Conservation (phyloP, 1,140 invertebrate genomes). For the Drosophila cardini region DNA sequence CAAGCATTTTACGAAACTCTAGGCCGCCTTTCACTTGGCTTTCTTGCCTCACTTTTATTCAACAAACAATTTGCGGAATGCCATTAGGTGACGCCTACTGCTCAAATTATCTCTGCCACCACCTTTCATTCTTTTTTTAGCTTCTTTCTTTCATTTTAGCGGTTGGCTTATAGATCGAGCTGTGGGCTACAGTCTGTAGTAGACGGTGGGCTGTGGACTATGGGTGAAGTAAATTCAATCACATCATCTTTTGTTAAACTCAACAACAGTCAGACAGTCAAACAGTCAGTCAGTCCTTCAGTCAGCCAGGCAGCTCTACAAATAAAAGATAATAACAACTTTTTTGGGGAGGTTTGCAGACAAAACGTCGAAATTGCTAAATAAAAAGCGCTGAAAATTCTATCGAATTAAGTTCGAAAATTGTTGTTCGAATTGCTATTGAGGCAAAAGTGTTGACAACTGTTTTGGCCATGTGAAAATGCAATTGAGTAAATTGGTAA, state of each 20-base stretch:
- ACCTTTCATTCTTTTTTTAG: conserved; percentile 19
- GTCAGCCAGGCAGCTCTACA: conserved; percentile 3
- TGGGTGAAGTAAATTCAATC: conserved; percentile 64
- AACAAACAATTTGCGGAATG: conserved; percentile 80
- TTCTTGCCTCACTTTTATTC: conserved; percentile 51
- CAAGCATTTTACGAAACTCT: conserved; percentile 50
- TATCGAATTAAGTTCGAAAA: conserved; percentile 15
- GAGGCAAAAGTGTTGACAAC: conserved; percentile 40
- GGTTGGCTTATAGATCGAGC: background rate
- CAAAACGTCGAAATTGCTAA: conserved; percentile 40
- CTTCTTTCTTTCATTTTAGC: conserved; percentile 6
- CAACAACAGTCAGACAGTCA: background rate
- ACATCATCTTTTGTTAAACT: conserved; percentile 71
- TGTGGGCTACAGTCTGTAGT: background rate
- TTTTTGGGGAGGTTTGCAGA: conserved; percentile 21
- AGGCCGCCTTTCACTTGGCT: conserved; percentile 33
- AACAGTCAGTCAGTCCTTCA: too few relatives aligned
- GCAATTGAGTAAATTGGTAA: conserved; percentile 1
- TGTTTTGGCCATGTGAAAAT: conserved; percentile 21
- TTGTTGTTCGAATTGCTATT: conserved; percentile 1
- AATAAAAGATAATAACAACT: conserved; percentile 62
- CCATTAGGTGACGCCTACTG: conserved; percentile 78
- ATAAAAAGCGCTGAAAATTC: conserved; percentile 29
- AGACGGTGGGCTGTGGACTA: too few relatives aligned
- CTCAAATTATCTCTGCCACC: conserved; percentile 73